Evolutionary conservation across 2,888 invertebrate genomes (phyloP).

Genomic region (Podotricha telesiphe): DNA sequence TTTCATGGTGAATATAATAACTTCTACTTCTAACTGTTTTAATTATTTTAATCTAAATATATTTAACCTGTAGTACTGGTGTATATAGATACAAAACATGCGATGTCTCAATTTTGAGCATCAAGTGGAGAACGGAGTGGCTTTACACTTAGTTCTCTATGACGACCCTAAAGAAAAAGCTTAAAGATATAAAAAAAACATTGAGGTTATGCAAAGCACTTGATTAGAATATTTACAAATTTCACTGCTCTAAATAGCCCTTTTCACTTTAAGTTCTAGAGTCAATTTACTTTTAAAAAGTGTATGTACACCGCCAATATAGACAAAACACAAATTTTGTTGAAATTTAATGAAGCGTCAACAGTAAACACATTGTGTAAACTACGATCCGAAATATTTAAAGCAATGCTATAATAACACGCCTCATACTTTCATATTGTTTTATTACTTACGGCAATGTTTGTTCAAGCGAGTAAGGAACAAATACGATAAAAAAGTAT

Average conservation of each 20-base stretch:
- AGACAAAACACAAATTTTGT: conserved; percentile 57
- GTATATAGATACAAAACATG: too few species aligned
- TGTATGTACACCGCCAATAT: background rate
- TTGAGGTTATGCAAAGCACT: too few species aligned
- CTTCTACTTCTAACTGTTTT: conserved; percentile 8
- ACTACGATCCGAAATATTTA: conserved; percentile 56
- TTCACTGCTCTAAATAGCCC: background rate
- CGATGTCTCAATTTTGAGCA: too few species aligned
- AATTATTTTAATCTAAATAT: background rate
- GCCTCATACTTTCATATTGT: conserved; percentile 44
- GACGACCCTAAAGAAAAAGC: too few species aligned
- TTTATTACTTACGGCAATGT: conserved; percentile 12
- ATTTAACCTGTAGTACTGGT: too few species aligned
- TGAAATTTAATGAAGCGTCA: conserved; percentile 70
- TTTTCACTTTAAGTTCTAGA: background rate
- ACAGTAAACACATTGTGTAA: conserved; percentile 61
- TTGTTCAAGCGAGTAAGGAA: conserved; percentile 18
- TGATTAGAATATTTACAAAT: too few species aligned
- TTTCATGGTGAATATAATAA: conserved; percentile 20
- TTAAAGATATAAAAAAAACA: too few species aligned
- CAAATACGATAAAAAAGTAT: conserved; percentile 17
- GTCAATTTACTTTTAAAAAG: conserved; percentile 40
- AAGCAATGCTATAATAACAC: conserved; percentile 61
- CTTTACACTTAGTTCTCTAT: too few species aligned
- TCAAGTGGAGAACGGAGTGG: too few species aligned